Evolutionary conservation across 2,113 vertebrate genomes (phyloP), one percentile per base, ranked within the genome.

Genomic region (Cochlearius cochlearius): DNA sequence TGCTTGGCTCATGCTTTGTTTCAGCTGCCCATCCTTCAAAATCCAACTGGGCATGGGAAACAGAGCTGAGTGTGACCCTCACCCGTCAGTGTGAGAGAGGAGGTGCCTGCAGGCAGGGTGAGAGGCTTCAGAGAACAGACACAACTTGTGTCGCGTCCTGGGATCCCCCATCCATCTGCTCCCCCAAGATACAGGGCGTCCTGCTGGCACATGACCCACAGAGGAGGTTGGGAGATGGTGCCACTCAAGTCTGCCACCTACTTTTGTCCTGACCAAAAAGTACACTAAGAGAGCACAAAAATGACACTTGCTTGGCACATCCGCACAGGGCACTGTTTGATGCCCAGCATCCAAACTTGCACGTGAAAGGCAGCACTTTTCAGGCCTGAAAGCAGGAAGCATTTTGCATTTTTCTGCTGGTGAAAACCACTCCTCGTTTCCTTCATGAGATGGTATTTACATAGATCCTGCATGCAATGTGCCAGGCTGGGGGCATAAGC

Each of bases 151-250:
- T 43, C 2, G 0, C 2, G 2, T 18, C 45, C 49, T 34, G 49
- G 38, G 23, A 22, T 83, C 50, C 92, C 52, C 47, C 5, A 7
- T 30, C 13, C 10, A 1, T 15, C 30, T 16, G 12, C 12, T 45
- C 15, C 47, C 29, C 12, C 0, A 10, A 53, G 47, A 45, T 8
- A 21, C 15, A 52, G 41, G 25, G 41, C 39, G 18, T 91, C 19
- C 53, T 72, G 53, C 49, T 58, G 72, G 29, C 29, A 29, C 0
- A 1, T 2, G 19, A 67, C 43, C 15, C 0, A 0, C 27, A 14
- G 45, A 80, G 45, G 19, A 79, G 2, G 3, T 25, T 38, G 63
- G 66, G 77, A 62, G 50, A 32, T 36, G 87, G 19, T 88, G 53
- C 39, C 64, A 22, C 45, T 71, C 36, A 19, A 50, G 11, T 13